Conservation (phyloP, 2,797 vertebrate genomes). For the Psittacula derbiana region DNA sequence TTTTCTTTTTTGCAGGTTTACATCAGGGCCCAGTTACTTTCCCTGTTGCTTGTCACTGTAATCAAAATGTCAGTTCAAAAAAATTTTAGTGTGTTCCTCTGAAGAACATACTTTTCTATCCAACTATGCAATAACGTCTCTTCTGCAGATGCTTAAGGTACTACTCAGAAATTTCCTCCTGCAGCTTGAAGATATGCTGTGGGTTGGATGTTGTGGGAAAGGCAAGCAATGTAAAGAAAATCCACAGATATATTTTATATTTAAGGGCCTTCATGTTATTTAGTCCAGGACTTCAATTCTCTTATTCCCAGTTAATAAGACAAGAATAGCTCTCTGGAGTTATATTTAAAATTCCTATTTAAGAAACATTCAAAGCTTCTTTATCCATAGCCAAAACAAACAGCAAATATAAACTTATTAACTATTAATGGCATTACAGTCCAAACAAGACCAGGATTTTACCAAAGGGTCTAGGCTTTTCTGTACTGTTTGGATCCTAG, state of each 20-base stretch:
- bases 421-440: not conserved
- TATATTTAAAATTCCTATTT: not conserved
- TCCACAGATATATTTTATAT: not conserved
- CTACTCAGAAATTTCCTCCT: not conserved
- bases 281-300: not conserved
- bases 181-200: not conserved
- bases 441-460: not conserved
- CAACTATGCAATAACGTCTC: not conserved
- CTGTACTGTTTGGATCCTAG: not conserved
- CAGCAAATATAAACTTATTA: not conserved
- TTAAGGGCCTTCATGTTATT: not conserved
- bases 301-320: not conserved
- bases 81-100: not conserved
- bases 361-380: not conserved
- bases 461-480: not conserved
- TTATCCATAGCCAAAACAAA: slow-evolving; percentile 14
- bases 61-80: not conserved
- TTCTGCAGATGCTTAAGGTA: not conserved
- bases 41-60: not conserved
- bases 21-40: not conserved
- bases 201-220: not conserved
- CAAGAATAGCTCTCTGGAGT: slow-evolving; percentile 13
- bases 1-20: not conserved
- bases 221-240: not conserved
- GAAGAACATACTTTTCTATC: not conserved